A percentile compares a stretch with the other conserved stretches of the same genome.
These are phyloP conservation scores for Nicator chloris DNA, from an alignment of 2,113 vertebrate species.

Conservation along the genomic window DNA sequence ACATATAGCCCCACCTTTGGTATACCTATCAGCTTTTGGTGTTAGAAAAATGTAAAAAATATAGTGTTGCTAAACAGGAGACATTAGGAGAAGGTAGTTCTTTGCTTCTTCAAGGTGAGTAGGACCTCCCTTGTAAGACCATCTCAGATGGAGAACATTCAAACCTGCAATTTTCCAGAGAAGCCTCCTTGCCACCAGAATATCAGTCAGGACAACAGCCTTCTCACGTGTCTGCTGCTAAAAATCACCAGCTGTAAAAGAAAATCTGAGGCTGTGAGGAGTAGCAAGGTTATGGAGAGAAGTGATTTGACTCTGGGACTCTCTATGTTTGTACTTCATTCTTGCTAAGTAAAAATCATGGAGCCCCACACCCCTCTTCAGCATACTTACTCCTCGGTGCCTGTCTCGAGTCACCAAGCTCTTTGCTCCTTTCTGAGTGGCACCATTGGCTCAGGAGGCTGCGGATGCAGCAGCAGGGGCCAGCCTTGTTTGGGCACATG, in stretches of 20 bases:
- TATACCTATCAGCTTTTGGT: not conserved
- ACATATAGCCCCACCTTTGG: not conserved
- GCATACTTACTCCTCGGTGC: not conserved
- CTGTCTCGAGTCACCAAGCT: not conserved
- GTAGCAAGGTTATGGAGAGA: not conserved
- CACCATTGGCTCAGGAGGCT: rapidly evolving
- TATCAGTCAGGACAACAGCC: not conserved
- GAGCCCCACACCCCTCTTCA: not conserved
- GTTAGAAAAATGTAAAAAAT: not conserved
- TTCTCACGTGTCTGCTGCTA: not conserved
- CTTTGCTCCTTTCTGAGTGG: not conserved
- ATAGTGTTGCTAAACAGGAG: not conserved
- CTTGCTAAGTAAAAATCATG: not conserved
- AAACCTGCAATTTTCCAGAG: not conserved
- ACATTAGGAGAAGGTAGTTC: not conserved
- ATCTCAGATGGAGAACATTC: rapidly evolving
- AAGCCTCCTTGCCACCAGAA: not conserved
- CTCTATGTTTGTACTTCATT: not conserved
- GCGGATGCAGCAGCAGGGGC: not conserved
- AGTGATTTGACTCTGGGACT: not conserved
- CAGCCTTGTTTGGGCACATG: not conserved
- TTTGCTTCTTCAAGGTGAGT: not conserved
- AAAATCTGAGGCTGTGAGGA: not conserved
- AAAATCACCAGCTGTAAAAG: not conserved
- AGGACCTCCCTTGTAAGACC: not conserved